Evolutionary conservation across 2,888 invertebrate species (phyloP).

Genomic region (Merodon equestris): DNA sequence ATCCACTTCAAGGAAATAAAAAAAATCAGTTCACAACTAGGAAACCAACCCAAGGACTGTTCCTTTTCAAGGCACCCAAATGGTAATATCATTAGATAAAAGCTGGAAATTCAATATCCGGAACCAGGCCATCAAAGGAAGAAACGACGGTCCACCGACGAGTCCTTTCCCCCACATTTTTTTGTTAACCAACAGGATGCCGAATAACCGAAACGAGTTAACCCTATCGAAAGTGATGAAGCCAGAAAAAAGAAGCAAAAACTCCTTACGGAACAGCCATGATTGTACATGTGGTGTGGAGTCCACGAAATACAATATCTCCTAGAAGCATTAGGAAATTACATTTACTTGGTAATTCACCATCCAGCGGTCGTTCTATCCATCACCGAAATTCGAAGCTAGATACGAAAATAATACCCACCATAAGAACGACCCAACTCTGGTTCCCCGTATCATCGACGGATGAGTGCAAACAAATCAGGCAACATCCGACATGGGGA

Average conservation of each 20-base stretch:
- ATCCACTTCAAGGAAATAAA: background rate
- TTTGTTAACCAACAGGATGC: constrained; percentile 15
- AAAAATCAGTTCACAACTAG: too few species aligned
- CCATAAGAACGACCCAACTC: too few species aligned
- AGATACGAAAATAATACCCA: constrained; percentile 24
- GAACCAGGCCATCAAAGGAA: background rate
- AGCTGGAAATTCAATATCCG: constrained; percentile 46
- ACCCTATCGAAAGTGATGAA: constrained; percentile 4
- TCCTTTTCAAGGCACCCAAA: background rate
- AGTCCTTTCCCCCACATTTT: constrained; percentile 34
- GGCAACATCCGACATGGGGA: background rate
- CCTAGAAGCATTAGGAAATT: constrained; percentile 52
- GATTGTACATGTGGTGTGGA: background rate
- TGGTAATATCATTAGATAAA: constrained; percentile 23
- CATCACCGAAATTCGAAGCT: constrained; percentile 21
- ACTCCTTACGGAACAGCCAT: background rate
- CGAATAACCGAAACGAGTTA: constrained; percentile 7
- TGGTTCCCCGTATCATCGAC: background rate
- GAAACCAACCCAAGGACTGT: background rate
- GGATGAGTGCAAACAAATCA: background rate
- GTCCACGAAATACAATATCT: constrained; percentile 29
- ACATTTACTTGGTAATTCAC: constrained; percentile 38
- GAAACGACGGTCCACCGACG: constrained; percentile 28
- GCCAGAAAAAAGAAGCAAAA: constrained; percentile 5
- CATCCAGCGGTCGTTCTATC: background rate